Evolutionary conservation across 2,888 invertebrate genomes (phyloP), one percentile per base, ranked within the genome.

Genomic region (Drosophila mimetica): DNA sequence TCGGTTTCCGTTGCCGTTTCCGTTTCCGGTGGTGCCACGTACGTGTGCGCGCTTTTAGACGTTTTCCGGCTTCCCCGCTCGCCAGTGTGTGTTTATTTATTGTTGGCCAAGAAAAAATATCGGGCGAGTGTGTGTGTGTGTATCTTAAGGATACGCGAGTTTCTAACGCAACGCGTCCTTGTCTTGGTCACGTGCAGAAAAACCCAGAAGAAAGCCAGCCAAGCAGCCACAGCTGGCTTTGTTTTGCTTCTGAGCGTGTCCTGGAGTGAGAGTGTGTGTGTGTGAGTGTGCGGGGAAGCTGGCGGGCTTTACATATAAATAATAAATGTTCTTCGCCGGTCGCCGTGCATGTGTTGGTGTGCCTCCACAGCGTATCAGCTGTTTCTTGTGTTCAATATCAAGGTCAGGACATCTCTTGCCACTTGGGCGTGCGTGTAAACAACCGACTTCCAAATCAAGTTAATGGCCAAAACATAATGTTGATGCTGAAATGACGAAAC

Each of bases 371-470:
- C 71, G 47, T 73, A 73, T 71, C 77, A 88, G 82, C 88, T 87
- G 82, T 87, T 85, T 44, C 75, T 67, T 77, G 65, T 69, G 76
- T 71, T 82, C 75, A 82, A 84, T 82, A 85, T 87, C 87, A 87
- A 82, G 87, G 87, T 82, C 85, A 76, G 39, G 65, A 66, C 65
- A 65, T 50, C 46, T 36, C 57, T 50, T 36, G 48, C 52, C 32
- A n/a, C 50, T 63, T 71, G 34, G 39, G 37, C 20, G 52, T 47
- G 47, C 50, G 32, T 61, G 52, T 39, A 42, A 46, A 37, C 60
- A 59, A 39, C 37, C 37, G 25, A 37, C 53, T 61, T 18, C 36
- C 47, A 6, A 36, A 42, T 16, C 13, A 36, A 36, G 18, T 14
- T 30, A 2, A 32, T 22, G 20, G 32, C 13, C 14, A 9, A 25